Evolutionary conservation across 2,888 invertebrate species (phyloP), one percentile per base, ranked within the genome.

Genomic region (Cepaea hortensis): DNA sequence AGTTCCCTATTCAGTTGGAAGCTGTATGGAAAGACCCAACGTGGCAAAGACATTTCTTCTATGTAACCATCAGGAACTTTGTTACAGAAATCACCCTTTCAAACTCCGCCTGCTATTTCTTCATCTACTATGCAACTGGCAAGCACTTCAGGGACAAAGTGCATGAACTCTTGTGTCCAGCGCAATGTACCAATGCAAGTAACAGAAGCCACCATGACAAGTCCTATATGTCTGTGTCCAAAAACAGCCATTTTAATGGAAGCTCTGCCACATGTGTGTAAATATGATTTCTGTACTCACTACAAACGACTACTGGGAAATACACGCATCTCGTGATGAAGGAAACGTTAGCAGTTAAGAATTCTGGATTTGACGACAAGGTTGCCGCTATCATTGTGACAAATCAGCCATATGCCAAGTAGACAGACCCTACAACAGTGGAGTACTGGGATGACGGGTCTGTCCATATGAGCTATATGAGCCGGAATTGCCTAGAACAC

Each of bases 61-160:
- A 93, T 89, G 90, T 89, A 79, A 90, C 91, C 7, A 90, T 93
- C n/a, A 87, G 92, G 46, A 91, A 91, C 81, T 87, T 93, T 13
- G 89, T 94, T 6, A 91, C 93, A 86, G 93, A 93, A 86, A 89
- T 93, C 23, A 93, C 93, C 50, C 91, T 94, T 88, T 93, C 94
- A 11, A 94, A 94, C 86, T 93, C 93, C 75, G 94, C 94, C 4
- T 93, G 93, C 86, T 94, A 94, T 89, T 92, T 94, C 88, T 94
- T 93, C 87, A 94, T 94, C 76, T 94, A 94, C 85, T 91, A 93
- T 75, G 88, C 93, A 48, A 94, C 94, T 0, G 94, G 94, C 0
- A 91, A 92, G 65, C 91, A 92, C 84, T 94, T 94, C 87, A 88
- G 94, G 15, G 91, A 90, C 23, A 92, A 93, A 81, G 90, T 92